These are phyloP conservation scores for Dreissena rostriformis DNA, from an alignment of 1,140 invertebrate species.

Conservation along the genomic window DNA sequence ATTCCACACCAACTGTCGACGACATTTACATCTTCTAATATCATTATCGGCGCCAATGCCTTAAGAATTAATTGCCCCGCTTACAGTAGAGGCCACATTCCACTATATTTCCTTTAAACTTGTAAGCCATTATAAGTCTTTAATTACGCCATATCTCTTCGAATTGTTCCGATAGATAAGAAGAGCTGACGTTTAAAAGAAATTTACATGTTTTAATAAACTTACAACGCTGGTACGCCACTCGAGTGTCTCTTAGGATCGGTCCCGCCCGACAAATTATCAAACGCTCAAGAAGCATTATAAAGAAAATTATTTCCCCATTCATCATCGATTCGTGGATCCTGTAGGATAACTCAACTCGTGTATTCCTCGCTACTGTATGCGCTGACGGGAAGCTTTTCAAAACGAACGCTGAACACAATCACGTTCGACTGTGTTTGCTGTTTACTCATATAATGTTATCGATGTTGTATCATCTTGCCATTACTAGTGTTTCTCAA, in stretches of 20 bases:
- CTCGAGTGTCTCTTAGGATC: slow-evolving; percentile 16
- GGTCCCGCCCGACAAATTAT: neutral
- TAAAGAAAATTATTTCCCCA: slow-evolving; percentile 2
- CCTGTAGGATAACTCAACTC: too few species aligned
- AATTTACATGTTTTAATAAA: slow-evolving; percentile 57
- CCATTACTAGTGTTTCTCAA: too few species aligned
- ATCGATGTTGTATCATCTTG: too few species aligned
- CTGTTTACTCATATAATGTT: too few species aligned
- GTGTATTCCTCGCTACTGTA: too few species aligned
- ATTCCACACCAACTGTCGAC: slow-evolving; percentile 33
- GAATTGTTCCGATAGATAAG: slow-evolving; percentile 7
- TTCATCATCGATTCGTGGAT: neutral
- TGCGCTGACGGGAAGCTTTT: too few species aligned
- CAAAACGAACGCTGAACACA: too few species aligned
- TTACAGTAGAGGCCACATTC: slow-evolving; percentile 21
- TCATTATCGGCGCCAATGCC: slow-evolving; percentile 31
- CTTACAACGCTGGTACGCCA: slow-evolving; percentile 35
- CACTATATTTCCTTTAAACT: slow-evolving; percentile 52
- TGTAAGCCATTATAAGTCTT: slow-evolving; percentile 35
- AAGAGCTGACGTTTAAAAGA: slow-evolving; percentile 33
- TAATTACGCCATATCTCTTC: slow-evolving; percentile 53
- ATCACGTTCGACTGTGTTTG: too few species aligned
- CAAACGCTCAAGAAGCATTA: neutral
- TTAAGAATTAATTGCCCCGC: slow-evolving; percentile 29
- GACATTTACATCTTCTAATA: slow-evolving; percentile 47